Percentiles rank a stretch among this genome's conserved stretches.
These are phyloP conservation scores for Ceyx margarethae DNA, from an alignment of 2,113 vertebrate genomes.

Conservation along the genomic window DNA sequence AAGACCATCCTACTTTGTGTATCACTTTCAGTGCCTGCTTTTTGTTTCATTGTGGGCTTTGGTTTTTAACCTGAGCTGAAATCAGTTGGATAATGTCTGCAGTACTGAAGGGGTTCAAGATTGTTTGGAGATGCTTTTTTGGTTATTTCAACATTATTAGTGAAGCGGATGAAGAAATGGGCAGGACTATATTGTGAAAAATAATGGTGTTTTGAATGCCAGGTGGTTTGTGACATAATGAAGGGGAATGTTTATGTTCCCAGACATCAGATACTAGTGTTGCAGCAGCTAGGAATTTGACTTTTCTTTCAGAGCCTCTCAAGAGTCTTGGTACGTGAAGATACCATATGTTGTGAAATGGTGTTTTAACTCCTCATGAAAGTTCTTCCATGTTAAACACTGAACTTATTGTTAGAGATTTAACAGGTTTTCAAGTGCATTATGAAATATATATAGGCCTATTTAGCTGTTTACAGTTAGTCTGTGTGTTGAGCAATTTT, in stretches of 20 bases:
- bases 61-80: not conserved
- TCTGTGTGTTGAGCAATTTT: not conserved
- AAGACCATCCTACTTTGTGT: not conserved
- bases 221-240: fast-evolving
- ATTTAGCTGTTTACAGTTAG: not conserved
- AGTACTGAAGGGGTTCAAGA: not conserved
- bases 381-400: not conserved
- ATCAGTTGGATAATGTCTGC: not conserved
- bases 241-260: not conserved
- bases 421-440: not conserved
- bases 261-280: not conserved
- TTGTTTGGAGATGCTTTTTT: not conserved
- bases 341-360: not conserved
- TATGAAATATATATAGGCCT: not conserved
- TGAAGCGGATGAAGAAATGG: not conserved
- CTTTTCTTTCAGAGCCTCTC: not conserved
- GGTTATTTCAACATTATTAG: not conserved
- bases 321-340: not conserved
- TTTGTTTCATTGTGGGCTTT: not conserved
- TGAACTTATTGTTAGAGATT: not conserved
- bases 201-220: fast-evolving
- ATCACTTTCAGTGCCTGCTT: not conserved
- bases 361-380: not conserved
- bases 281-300: not conserved
- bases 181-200: not conserved